phyloP scores from a whole-genome alignment of 2,113 vertebrate species.

The Pundamilia nyererei region DNA sequence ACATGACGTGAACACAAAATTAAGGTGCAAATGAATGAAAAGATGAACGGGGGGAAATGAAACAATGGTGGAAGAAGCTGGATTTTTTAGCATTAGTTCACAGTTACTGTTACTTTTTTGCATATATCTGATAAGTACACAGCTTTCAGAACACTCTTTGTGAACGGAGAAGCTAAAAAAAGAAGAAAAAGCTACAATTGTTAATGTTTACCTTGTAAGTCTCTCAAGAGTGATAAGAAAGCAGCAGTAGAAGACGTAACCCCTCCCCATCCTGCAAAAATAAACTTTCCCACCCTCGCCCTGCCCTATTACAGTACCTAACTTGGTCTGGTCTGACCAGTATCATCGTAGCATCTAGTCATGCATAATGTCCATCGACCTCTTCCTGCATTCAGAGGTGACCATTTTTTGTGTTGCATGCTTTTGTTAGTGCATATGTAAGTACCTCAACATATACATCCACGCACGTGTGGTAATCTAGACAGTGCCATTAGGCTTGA shows the following conservation, averaged over 20 bases:
- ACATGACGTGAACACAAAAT: neutral
- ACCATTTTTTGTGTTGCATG: slow-evolving; percentile 63
- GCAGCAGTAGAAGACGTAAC: slow-evolving; percentile 53
- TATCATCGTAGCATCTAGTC: slow-evolving; percentile 65
- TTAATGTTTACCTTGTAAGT: slow-evolving; percentile 47
- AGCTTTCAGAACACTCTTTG: slow-evolving; percentile 72
- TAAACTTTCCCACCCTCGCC: slow-evolving; percentile 58
- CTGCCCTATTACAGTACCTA: slow-evolving; percentile 63
- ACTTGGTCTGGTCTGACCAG: slow-evolving; percentile 59
- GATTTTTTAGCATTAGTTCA: slow-evolving; percentile 67
- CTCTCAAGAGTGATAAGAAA: slow-evolving; percentile 59
- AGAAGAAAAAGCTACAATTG: slow-evolving; percentile 45
- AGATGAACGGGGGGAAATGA: neutral
- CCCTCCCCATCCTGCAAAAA: slow-evolving; percentile 63
- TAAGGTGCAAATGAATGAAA: neutral
- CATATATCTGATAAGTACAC: slow-evolving; percentile 75
- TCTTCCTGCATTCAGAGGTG: slow-evolving; percentile 48
- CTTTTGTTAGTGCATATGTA: slow-evolving; percentile 67
- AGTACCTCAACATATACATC: slow-evolving; percentile 62
- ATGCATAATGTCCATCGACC: slow-evolving; percentile 66
- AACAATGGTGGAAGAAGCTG: slow-evolving; percentile 59
- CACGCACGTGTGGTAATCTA: slow-evolving; percentile 48
- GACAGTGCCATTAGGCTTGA: slow-evolving; percentile 61
- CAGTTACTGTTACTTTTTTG: slow-evolving; percentile 73
- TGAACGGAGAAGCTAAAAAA: slow-evolving; percentile 51